Base-by-base conservation (phyloP, 2,113 vertebrate species). In the Gobiocypris rarus region DNA sequence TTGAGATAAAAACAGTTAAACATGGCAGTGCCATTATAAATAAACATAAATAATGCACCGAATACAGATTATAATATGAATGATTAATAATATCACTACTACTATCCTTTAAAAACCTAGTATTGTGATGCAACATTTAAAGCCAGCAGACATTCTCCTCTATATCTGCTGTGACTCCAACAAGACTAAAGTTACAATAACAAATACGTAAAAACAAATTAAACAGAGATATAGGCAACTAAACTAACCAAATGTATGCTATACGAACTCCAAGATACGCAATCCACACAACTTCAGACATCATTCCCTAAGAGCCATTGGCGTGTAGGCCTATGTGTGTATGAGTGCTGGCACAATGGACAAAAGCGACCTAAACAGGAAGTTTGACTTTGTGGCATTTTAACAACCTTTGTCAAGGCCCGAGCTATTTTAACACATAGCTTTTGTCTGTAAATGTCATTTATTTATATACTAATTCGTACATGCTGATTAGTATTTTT, bases 291-390 rank as follows among this genome's bases (percentile, higher is more conserved):
- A 52, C 45, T 52, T 75, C 71, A 50, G 43, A 48, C n/a, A 3
- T 31, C 26, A 34, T 54, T 76, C 74, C 17, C 52, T 50, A 28
- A 19, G 9, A 24, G 34, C 38, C 38, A 45, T 22, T n/a, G 13
- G 26, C 28, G 59, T 28, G 59, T 28, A 28, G 22, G 59, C 59
- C 52, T 22, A 31, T 43, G 69, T 10, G 38, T 6, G 22, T 14
- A 1, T 5, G 24, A 52, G 24, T 22, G 54, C 52, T 77, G 52
- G 41, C 52, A 77, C 75, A 77, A 77, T 77, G 31, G 75, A 77
- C 75, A 77, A 87, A 87, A 81, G 41, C 71, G 50, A 70, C 77
- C 56, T 82, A 45, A 54, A 82, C 83, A 84, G 78, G 86, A 84
- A 87, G 86, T 82, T 75, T 70, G 31, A 34, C 61, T 63, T n/a